These are phyloP conservation scores for Odocoileus virginianus DNA, from an alignment of 2,113 vertebrate species.

Conservation along the genomic window DNA sequence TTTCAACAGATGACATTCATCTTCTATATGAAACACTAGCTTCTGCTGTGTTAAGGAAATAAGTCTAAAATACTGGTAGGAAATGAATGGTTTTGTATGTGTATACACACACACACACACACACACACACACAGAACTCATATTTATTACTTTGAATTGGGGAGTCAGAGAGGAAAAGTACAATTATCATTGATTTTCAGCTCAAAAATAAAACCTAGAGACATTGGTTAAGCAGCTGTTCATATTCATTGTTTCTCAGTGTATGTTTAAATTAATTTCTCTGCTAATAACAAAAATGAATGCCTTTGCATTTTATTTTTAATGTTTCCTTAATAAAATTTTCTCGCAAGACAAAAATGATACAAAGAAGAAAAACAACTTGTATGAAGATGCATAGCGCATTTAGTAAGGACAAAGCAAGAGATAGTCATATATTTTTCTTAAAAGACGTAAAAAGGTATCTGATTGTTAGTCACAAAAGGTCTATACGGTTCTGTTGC, in stretches of 20 bases:
- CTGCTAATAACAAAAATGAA: not conserved
- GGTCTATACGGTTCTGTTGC: conserved; percentile 59
- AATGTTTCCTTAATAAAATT: conserved; percentile 39
- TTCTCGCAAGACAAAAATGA: conserved; percentile 2
- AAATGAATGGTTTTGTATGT: not conserved
- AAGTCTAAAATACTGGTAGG: not conserved
- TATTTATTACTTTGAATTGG: not conserved
- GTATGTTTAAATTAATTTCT: conserved; percentile 46
- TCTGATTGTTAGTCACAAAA: conserved; percentile 64
- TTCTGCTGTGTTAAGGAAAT: conserved; percentile 1
- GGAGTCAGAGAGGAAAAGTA: not conserved
- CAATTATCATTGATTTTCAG: conserved; percentile 20
- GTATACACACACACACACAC: not conserved
- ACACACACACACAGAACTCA: not conserved
- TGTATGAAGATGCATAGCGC: not conserved
- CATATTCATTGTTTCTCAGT: conserved; percentile 27
- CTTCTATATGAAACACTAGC: not conserved
- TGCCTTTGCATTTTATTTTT: not conserved
- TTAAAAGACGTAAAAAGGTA: conserved; percentile 60
- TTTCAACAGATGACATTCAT: not conserved
- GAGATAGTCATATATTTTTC: conserved; percentile 46
- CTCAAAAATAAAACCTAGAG: conserved; percentile 42
- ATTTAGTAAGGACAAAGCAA: conserved; percentile 44
- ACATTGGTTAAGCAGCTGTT: conserved; percentile 20
- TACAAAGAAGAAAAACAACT: not conserved